Percentiles rank a stretch among this genome's conserved stretches.
Conservation (phyloP, 2,888 invertebrate species). For the Leptopilina syphax region DNA sequence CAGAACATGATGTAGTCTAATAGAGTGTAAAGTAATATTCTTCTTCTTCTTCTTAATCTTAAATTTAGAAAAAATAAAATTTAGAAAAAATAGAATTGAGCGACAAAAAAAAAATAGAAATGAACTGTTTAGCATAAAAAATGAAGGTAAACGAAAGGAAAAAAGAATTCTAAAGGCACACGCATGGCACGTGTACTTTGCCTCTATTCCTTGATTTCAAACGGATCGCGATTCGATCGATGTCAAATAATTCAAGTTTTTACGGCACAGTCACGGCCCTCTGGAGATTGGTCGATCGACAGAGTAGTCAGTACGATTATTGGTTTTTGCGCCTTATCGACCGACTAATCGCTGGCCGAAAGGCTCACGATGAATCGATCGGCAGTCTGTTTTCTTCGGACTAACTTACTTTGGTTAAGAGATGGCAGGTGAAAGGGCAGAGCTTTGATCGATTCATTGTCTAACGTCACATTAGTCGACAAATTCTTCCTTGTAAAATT, state of each 20-base stretch:
- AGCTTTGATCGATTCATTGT: too few species aligned
- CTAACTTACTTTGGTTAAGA: background rate
- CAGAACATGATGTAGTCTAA: constrained; percentile 19
- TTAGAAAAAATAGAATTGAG: background rate
- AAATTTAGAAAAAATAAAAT: too few species aligned
- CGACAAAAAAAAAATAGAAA: background rate
- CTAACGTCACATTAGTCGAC: background rate
- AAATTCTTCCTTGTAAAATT: background rate
- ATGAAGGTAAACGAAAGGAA: background rate
- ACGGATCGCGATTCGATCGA: constrained; percentile 45
- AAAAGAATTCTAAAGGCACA: constrained; percentile 31
- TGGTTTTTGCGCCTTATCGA: constrained; percentile 48
- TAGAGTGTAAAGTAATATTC: background rate
- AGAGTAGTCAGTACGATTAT: constrained; percentile 43
- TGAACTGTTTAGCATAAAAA: background rate
- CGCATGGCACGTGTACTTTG: constrained; percentile 40
- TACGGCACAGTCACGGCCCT: constrained; percentile 47
- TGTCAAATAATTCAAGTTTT: constrained; percentile 48
- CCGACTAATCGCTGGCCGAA: constrained; percentile 41
- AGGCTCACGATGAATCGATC: constrained; percentile 21
- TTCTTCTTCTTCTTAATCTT: background rate
- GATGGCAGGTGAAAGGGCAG: too few species aligned
- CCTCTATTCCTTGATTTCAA: constrained; percentile 35
- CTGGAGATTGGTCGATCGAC: constrained; percentile 38
- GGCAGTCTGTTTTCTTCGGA: constrained; percentile 12